Evolutionary conservation across 2,888 invertebrate genomes (phyloP).

Genomic region (Ornithoptera alexandrae): DNA sequence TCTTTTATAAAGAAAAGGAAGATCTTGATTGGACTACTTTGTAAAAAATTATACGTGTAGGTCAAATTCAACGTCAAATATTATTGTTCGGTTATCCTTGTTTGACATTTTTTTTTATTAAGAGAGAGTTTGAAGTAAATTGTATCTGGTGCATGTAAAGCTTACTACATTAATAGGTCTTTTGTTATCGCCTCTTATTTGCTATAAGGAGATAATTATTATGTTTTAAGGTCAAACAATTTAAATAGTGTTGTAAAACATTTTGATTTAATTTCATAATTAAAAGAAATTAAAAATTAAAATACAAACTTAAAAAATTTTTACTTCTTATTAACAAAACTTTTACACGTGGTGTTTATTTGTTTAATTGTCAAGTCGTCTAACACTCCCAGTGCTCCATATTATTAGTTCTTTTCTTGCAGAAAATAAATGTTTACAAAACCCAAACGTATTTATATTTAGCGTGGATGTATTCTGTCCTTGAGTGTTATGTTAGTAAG

Average conservation of each 20-base stretch:
- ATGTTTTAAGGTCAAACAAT: slow-evolving; percentile 1
- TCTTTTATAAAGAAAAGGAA: no score
- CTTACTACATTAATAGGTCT: background rate
- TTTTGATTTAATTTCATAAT: background rate
- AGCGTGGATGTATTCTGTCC: background rate
- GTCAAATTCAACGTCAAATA: background rate
- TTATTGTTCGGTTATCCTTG: background rate
- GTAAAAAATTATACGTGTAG: background rate
- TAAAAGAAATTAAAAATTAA: background rate
- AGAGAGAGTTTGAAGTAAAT: background rate
- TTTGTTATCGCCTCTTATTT: background rate
- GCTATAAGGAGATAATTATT: slow-evolving; percentile 1
- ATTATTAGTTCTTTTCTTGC: background rate
- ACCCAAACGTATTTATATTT: background rate
- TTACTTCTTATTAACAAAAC: background rate
- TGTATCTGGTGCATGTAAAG: slow-evolving; percentile 1
- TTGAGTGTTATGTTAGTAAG: background rate
- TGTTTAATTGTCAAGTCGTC: background rate
- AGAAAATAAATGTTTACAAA: background rate
- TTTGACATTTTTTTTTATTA: background rate
- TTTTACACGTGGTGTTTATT: background rate
- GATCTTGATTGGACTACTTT: no score
- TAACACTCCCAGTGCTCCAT: background rate
- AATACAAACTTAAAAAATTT: no score
- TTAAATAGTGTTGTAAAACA: background rate